phyloP scores from a whole-genome alignment of 1,140 invertebrate species.

The Lepidostoma basale region DNA sequence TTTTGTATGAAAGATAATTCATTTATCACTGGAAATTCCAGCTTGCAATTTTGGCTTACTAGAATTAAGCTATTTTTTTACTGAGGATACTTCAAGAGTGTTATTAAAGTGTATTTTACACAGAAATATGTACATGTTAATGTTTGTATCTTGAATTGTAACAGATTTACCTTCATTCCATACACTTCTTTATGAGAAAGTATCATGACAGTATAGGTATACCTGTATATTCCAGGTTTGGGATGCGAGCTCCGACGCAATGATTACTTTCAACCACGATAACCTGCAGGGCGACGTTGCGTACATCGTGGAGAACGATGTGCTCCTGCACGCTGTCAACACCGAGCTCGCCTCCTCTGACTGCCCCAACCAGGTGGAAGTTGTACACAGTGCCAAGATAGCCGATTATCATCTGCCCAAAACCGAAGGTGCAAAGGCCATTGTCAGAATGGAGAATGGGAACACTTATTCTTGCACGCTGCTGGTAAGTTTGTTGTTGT shows the following conservation, averaged over 20 bases:
- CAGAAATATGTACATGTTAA: too few relatives aligned
- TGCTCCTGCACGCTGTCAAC: conserved; percentile 78
- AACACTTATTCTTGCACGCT: conserved; percentile 63
- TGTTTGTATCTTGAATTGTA: neutral
- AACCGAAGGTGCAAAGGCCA: neutral
- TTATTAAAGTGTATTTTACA: too few relatives aligned
- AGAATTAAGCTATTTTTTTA: too few relatives aligned
- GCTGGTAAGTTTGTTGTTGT: conserved; percentile 61
- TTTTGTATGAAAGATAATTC: too few relatives aligned
- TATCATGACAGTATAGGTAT: neutral
- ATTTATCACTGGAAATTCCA: too few relatives aligned
- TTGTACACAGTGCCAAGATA: conserved; percentile 61
- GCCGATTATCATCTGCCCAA: conserved; percentile 60
- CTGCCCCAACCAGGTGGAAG: conserved; percentile 50
- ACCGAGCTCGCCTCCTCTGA: conserved; percentile 50
- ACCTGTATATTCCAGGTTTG: conserved; percentile 73
- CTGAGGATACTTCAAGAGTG: too few relatives aligned
- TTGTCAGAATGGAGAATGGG: conserved; percentile 39
- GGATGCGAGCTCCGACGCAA: conserved; percentile 87
- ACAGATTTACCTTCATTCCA: too few relatives aligned
- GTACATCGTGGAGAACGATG: conserved; percentile 94
- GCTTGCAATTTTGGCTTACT: too few relatives aligned
- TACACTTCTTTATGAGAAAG: neutral
- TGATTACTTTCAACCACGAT: conserved; percentile 83
- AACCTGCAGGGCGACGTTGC: conserved; percentile 76